phyloP scores from a whole-genome alignment of 2,888 invertebrate species.

The Apotomis turbidana region DNA sequence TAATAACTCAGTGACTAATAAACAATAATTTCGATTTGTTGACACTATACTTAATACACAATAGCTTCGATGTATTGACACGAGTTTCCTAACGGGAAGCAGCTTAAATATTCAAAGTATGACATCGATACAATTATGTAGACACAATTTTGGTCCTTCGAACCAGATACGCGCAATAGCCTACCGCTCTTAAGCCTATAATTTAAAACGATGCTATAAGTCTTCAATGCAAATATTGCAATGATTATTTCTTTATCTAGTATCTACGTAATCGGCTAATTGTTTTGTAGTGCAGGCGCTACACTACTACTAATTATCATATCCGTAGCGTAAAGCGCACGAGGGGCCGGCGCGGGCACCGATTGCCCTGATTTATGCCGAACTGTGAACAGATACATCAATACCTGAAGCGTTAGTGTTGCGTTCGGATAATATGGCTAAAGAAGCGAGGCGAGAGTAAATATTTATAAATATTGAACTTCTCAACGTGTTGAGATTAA shows the following conservation, averaged over 20 bases:
- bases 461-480: too few species aligned
- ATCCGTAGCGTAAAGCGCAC: constrained; percentile 72
- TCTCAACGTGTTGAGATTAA: too few species aligned
- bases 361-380: constrained; percentile 76
- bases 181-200: constrained; percentile 27
- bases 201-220: constrained; percentile 32
- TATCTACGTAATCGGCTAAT: constrained; percentile 75
- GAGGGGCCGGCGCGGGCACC: constrained; percentile 63
- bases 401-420: constrained; percentile 62
- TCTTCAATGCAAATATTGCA: constrained; percentile 23
- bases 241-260: constrained; percentile 61
- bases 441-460: constrained; percentile 9
- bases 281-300: constrained; percentile 60
- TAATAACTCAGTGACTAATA: too few species aligned
- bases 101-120: too few species aligned
- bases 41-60: too few species aligned
- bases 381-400: constrained; percentile 66
- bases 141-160: constrained; percentile 7
- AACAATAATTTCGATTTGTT: too few species aligned
- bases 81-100: too few species aligned
- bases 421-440: constrained; percentile 47
- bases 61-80: too few species aligned
- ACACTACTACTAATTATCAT: constrained; percentile 58
- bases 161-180: neutral
- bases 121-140: neutral